Evolutionary conservation across 2,888 invertebrate genomes (phyloP).

Genomic region (Dromius quadrimaculatus): DNA sequence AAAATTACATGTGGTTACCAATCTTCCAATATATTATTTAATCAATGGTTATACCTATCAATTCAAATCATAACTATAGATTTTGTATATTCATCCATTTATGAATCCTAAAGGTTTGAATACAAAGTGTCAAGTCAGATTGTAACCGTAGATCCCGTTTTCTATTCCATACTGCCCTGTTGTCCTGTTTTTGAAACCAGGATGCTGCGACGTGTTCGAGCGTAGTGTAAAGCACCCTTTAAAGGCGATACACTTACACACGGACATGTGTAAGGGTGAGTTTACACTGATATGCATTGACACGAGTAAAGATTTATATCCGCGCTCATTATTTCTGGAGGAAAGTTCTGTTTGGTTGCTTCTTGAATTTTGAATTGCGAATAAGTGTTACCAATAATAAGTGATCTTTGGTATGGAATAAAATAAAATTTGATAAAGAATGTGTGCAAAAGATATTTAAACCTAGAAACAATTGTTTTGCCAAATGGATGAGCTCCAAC

Average conservation of each 20-base stretch:
- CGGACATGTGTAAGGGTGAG: neutral
- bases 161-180: too few species aligned
- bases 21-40: too few species aligned
- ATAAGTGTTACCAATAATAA: too few species aligned
- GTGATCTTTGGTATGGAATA: too few species aligned
- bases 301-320: neutral
- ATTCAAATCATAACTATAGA: neutral
- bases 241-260: neutral
- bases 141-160: slow-evolving; percentile 16
- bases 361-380: too few species aligned
- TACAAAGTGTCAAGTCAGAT: slow-evolving; percentile 31
- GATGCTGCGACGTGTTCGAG: neutral
- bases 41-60: neutral
- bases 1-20: too few species aligned
- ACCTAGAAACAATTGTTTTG: too few species aligned
- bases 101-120: slow-evolving; percentile 3
- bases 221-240: slow-evolving; percentile 6
- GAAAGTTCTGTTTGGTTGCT: too few species aligned
- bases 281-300: neutral
- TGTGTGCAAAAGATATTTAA: too few species aligned
- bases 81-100: neutral
- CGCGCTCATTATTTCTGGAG: too few species aligned
- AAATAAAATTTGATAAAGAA: too few species aligned
- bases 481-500: too few species aligned
- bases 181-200: neutral